Percentiles rank a stretch among this genome's conserved stretches.
phyloP scores from a whole-genome alignment of 1,140 invertebrate species.

The Drosophila littoralis region DNA sequence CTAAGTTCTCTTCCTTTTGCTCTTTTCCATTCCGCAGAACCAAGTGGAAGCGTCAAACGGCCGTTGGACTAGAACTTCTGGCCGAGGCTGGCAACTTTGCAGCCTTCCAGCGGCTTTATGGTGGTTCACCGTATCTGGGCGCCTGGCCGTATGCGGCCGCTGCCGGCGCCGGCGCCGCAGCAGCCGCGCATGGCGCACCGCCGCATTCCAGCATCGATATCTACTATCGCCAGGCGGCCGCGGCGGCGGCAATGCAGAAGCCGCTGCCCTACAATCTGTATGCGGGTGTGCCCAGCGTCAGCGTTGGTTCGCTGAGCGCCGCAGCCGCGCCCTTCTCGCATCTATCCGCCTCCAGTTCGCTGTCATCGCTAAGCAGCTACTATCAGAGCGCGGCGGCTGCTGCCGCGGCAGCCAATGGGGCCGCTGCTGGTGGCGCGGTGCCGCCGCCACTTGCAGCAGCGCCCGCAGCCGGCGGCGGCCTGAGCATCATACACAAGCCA shows the following conservation, averaged over 20 bases:
- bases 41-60: constrained; percentile 99
- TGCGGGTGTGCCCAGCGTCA: constrained; percentile 76
- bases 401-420: constrained; percentile 54
- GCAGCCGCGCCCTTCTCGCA: constrained; percentile 77
- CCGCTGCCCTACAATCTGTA: constrained; percentile 91
- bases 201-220: constrained; percentile 89
- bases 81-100: constrained; percentile 98
- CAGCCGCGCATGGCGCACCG: constrained; percentile 85
- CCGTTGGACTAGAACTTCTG: constrained; percentile 97
- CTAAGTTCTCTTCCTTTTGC: neutral
- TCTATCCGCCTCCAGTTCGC: constrained; percentile 82
- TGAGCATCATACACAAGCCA: constrained; percentile 33
- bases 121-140: constrained; percentile 88
- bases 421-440: neutral
- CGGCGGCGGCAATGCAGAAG: constrained; percentile 91
- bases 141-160: constrained; percentile 86
- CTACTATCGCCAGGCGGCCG: constrained; percentile 91
- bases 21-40: constrained; percentile 90
- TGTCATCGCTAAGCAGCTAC: constrained; percentile 83
- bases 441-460: constrained; percentile 14
- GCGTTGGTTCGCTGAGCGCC: constrained; percentile 53
- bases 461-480: neutral
- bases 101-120: constrained; percentile 97
- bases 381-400: constrained; percentile 78
- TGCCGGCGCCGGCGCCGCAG: constrained; percentile 73